Evolutionary conservation across 2,113 vertebrate genomes (phyloP).

Genomic region (Cnemophilus loriae): DNA sequence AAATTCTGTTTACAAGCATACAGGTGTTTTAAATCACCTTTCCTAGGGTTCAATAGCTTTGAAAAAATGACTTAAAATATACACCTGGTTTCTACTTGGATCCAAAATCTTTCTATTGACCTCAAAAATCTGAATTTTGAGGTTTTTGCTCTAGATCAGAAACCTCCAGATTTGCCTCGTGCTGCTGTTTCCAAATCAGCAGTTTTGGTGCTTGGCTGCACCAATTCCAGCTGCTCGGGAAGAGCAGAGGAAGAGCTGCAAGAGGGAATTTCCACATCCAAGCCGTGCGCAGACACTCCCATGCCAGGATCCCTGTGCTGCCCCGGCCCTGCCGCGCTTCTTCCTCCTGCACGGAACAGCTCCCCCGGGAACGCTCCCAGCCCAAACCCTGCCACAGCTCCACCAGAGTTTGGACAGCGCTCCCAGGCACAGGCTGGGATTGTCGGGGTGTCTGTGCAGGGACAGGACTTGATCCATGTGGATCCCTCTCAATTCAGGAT

Average conservation of each 20-base stretch:
- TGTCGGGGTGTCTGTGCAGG: neutral
- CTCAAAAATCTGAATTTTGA: neutral
- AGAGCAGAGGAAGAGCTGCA: fast-evolving
- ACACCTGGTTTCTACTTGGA: neutral
- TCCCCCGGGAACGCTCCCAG: neutral
- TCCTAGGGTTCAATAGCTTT: neutral
- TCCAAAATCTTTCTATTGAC: no score
- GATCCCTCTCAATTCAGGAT: neutral
- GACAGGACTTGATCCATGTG: fast-evolving
- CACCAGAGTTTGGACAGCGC: fast-evolving
- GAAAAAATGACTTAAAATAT: neutral
- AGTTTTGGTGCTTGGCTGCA: neutral
- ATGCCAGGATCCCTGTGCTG: fast-evolving
- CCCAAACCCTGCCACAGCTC: neutral
- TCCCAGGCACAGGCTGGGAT: neutral
- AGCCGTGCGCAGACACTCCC: fast-evolving
- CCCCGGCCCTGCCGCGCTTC: neutral
- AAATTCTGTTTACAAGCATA: neutral
- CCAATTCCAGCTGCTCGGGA: fast-evolving
- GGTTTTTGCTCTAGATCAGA: neutral
- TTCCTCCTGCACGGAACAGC: neutral
- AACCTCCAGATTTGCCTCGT: neutral
- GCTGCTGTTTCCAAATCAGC: fast-evolving
- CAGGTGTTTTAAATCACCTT: neutral
- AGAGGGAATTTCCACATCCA: fast-evolving